phyloP scores from a whole-genome alignment of 1,140 invertebrate genomes.

The honey bee (Apis mellifera) region Amel_HAv3.1 CM009937.2:8645001-8645500 shows the following conservation, averaged over 20 bases:
- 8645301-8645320: constrained; percentile 48
- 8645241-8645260: constrained; percentile 61
- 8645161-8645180: constrained; percentile 38
- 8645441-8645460: constrained; percentile 36
- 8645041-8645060: constrained; percentile 1
- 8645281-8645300: constrained; percentile 49
- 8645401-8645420: constrained; percentile 42
- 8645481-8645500: constrained; percentile 53
- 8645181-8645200: constrained; percentile 64
- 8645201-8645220: constrained; percentile 67
- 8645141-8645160: constrained; percentile 2
- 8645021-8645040: constrained; percentile 18
- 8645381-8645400: constrained; percentile 59
- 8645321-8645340: constrained; percentile 46
- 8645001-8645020: constrained; percentile 29
- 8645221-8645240: constrained; percentile 66
- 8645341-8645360: constrained; percentile 41
- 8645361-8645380: constrained; percentile 54
- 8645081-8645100: constrained; percentile 8
- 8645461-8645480: constrained; percentile 41
- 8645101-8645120: background rate
- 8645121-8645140: constrained; percentile 40
- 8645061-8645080: constrained; percentile 52
- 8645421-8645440: constrained; percentile 34
- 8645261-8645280: constrained; percentile 53